These are phyloP conservation scores for Lymantria monacha DNA, from an alignment of 2,888 invertebrate species.

Conservation along the genomic window DNA sequence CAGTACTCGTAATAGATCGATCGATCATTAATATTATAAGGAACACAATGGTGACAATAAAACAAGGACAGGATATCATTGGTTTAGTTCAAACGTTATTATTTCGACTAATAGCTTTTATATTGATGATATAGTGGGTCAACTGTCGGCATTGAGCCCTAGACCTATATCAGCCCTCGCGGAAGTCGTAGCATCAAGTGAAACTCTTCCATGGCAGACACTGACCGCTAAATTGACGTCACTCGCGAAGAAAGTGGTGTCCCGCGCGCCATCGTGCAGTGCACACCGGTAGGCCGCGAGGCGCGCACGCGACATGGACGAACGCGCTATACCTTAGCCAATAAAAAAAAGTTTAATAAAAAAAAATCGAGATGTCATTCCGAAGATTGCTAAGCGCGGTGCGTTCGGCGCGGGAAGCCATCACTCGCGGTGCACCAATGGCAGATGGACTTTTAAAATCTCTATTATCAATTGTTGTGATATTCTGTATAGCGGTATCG, in stretches of 20 bases:
- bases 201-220: constrained; percentile 38
- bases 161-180: constrained; percentile 30
- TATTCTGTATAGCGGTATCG: constrained; percentile 70
- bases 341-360: constrained; percentile 24
- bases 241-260: constrained; percentile 40
- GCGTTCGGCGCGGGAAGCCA: constrained; percentile 64
- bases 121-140: constrained; percentile 5
- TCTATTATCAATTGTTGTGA: constrained; percentile 64
- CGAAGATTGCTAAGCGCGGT: constrained; percentile 67
- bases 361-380: constrained; percentile 54
- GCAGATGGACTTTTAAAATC: constrained; percentile 70
- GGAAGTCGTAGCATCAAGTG: constrained; percentile 39
- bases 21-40: too few relatives aligned
- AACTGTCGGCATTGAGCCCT: constrained; percentile 17
- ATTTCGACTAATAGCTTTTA: too few relatives aligned
- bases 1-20: too few relatives aligned
- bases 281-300: constrained; percentile 46
- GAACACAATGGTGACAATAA: too few relatives aligned
- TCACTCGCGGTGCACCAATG: constrained; percentile 64
- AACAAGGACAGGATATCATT: too few relatives aligned
- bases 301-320: constrained; percentile 41
- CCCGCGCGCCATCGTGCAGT: constrained; percentile 38
- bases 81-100: too few relatives aligned
- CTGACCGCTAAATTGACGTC: constrained; percentile 53
- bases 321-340: constrained; percentile 28